Percentiles rank a stretch among this genome's conserved stretches.
Conservation (phyloP, 1,140 invertebrate species). For the Bradysia coprophila region DNA sequence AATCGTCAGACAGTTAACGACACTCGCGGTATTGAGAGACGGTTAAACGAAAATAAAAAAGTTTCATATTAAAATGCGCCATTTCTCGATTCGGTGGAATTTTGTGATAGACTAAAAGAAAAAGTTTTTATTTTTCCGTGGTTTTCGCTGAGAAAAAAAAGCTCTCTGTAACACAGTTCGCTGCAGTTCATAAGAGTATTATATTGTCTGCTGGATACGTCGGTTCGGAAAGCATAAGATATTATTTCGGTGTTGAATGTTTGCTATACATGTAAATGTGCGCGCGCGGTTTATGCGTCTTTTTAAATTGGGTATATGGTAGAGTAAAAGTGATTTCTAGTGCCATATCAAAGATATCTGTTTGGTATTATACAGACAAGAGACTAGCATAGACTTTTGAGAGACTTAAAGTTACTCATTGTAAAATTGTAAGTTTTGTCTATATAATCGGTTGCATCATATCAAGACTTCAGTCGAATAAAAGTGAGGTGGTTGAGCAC, state of each 20-base stretch:
- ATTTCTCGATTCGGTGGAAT: not conserved
- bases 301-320: too few relatives aligned
- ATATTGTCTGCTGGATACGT: not conserved
- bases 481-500: slow-evolving; percentile 8
- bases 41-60: not conserved
- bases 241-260: too few relatives aligned
- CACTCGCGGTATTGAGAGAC: not conserved
- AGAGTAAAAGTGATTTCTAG: not conserved
- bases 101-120: not conserved
- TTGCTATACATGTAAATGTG: not conserved
- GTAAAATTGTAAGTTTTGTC: not conserved
- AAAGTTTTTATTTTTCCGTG: not conserved
- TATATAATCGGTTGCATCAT: slow-evolving; percentile 27
- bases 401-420: not conserved
- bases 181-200: not conserved
- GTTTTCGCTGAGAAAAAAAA: too few relatives aligned
- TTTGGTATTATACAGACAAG: not conserved
- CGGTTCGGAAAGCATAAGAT: too few relatives aligned
- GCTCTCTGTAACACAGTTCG: too few relatives aligned
- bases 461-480: slow-evolving; percentile 24
- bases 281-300: not conserved
- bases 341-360: not conserved
- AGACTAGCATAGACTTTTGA: too few relatives aligned
- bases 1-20: not conserved
- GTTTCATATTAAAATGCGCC: not conserved